Percentiles rank a stretch among this genome's conserved stretches.
Conservation (phyloP, 2,888 invertebrate species). For the Tinea trinotella region DNA sequence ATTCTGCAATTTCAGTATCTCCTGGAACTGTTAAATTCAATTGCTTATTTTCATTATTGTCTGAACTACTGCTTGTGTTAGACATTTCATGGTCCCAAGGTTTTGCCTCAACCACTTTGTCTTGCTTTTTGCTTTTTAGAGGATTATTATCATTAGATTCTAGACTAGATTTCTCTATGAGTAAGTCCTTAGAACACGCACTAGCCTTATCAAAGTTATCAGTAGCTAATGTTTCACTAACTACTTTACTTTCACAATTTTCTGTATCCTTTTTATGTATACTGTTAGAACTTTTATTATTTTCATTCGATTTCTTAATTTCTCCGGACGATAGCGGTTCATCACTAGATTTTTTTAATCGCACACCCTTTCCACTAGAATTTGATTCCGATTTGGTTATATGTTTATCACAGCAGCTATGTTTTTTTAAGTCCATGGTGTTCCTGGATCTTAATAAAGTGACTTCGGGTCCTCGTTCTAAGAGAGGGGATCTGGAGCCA, state of each 20-base stretch:
- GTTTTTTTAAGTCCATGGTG: conserved; percentile 48
- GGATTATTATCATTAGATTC: conserved; percentile 64
- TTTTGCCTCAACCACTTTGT: conserved; percentile 47
- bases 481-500: conserved; percentile 79
- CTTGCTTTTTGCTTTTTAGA: conserved; percentile 37
- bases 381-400: conserved; percentile 40
- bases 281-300: conserved; percentile 29
- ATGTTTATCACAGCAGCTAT: conserved; percentile 46
- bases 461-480: conserved; percentile 66
- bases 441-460: conserved; percentile 55
- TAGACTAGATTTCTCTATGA: conserved; percentile 72
- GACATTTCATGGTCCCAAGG: conserved; percentile 70
- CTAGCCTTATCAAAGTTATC: conserved; percentile 76
- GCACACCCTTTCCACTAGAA: conserved; percentile 46
- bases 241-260: not conserved
- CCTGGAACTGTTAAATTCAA: conserved; percentile 28
- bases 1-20: conserved; percentile 44
- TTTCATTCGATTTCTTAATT: conserved; percentile 30
- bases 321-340: conserved; percentile 36
- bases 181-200: conserved; percentile 79
- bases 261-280: conserved; percentile 23
- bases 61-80: conserved; percentile 74
- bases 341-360: conserved; percentile 58
- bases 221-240: conserved; percentile 22
- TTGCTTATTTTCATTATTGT: conserved; percentile 55